These are phyloP conservation scores for Eupithecia vulgata DNA, from an alignment of 2,888 invertebrate genomes.

Conservation along the genomic window DNA sequence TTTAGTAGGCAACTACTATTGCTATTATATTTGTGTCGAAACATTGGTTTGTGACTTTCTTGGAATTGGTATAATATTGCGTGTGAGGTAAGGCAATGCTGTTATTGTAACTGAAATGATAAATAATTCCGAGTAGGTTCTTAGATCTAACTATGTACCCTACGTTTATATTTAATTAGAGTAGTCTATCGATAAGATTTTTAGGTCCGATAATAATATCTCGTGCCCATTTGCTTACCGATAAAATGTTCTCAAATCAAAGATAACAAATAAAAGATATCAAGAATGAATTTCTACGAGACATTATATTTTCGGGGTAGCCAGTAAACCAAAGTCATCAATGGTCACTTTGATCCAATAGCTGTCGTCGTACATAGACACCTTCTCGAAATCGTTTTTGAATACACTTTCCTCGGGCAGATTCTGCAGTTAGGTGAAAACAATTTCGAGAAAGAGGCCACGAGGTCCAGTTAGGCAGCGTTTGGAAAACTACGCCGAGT, in stretches of 20 bases:
- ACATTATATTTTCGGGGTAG: too few relatives aligned
- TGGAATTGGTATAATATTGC: constrained; percentile 23
- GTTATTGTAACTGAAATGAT: constrained; percentile 9
- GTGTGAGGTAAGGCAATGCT: constrained; percentile 16
- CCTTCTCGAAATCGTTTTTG: too few relatives aligned
- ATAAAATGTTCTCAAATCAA: not conserved
- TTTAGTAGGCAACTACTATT: constrained; percentile 2
- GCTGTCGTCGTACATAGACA: too few relatives aligned
- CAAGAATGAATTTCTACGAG: too few relatives aligned
- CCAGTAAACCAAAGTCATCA: too few relatives aligned
- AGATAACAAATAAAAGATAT: not conserved
- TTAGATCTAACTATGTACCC: too few relatives aligned
- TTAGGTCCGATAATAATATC: not conserved
- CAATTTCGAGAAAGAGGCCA: too few relatives aligned
- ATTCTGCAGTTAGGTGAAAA: too few relatives aligned
- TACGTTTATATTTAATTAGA: not conserved
- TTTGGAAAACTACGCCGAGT: too few relatives aligned
- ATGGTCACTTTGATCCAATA: too few relatives aligned
- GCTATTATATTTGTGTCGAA: not conserved
- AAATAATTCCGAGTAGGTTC: constrained; percentile 4
- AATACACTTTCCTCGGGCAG: too few relatives aligned
- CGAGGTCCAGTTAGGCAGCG: too few relatives aligned
- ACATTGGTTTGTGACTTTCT: constrained; percentile 30
- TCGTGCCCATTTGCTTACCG: not conserved
- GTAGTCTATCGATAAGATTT: not conserved